Evolutionary conservation across 2,888 invertebrate species (phyloP).

Genomic region (Girardia tigrina): DNA sequence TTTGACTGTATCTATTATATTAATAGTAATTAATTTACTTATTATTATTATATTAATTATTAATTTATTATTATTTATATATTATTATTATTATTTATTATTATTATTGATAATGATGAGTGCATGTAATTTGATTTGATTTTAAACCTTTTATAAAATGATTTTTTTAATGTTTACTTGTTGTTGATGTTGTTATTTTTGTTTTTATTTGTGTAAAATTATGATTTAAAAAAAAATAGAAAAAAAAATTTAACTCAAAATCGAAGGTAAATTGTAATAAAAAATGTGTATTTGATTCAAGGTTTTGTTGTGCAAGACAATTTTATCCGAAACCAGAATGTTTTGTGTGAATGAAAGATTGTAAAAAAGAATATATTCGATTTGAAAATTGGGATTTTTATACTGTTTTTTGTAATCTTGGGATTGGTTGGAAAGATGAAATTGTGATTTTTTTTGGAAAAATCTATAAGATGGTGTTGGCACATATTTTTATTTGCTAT

Average conservation of each 20-base stretch:
- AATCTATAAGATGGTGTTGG: not conserved
- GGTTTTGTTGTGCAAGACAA: too few relatives aligned
- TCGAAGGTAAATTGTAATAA: too few relatives aligned
- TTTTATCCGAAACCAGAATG: too few relatives aligned
- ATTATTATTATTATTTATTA: slow-evolving; percentile 27
- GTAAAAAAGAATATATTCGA: too few relatives aligned
- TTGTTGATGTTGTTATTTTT: slow-evolving; percentile 19
- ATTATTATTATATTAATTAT: slow-evolving; percentile 31
- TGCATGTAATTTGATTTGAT: slow-evolving; percentile 11
- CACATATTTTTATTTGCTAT: not conserved
- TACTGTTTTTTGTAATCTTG: too few relatives aligned
- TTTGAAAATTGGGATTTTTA: too few relatives aligned
- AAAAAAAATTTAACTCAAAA: too few relatives aligned
- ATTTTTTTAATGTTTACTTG: slow-evolving; percentile 18
- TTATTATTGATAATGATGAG: slow-evolving; percentile 23
- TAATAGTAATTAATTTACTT: not conserved
- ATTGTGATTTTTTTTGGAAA: not conserved
- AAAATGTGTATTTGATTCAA: too few relatives aligned
- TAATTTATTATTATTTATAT: slow-evolving; percentile 29
- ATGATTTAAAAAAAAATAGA: too few relatives aligned
- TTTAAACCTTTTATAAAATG: slow-evolving; percentile 19
- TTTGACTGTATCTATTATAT: not conserved
- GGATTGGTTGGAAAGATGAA: not conserved
- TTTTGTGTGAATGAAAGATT: too few relatives aligned
- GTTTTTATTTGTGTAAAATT: not conserved